Percentiles rank a stretch among this genome's conserved stretches.
phyloP scores from a whole-genome alignment of 1,140 invertebrate species.

The Anoplophora glabripennis region DNA sequence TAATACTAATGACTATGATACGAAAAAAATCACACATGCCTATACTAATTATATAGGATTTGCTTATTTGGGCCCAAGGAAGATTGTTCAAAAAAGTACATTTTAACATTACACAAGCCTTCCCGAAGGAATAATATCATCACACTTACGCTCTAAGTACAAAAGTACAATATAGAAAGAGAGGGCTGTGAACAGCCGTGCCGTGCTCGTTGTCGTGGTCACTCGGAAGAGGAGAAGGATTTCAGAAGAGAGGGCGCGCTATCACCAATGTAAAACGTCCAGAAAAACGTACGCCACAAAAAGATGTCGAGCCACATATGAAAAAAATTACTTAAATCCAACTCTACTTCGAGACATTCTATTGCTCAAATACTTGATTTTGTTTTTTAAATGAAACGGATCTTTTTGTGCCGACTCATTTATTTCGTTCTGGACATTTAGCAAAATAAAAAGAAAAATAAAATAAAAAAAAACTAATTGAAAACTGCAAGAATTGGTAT shows the following conservation, averaged over 20 bases:
- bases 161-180: constrained; percentile 35
- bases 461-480: constrained; percentile 59
- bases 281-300: too few species aligned
- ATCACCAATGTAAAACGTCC: background rate
- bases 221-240: constrained; percentile 14
- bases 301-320: too few species aligned
- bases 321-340: too few species aligned
- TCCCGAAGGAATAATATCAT: constrained; percentile 39
- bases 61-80: constrained; percentile 49
- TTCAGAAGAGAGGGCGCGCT: background rate
- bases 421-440: constrained; percentile 4
- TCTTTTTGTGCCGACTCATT: too few species aligned
- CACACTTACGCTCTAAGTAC: constrained; percentile 40
- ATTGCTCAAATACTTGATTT: too few species aligned
- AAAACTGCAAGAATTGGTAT: constrained; percentile 67
- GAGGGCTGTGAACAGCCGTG: constrained; percentile 30
- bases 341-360: too few species aligned
- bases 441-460: constrained; percentile 45
- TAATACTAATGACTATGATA: constrained; percentile 49
- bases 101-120: constrained; percentile 41
- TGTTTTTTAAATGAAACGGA: too few species aligned
- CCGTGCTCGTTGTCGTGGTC: constrained; percentile 34
- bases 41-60: constrained; percentile 47
- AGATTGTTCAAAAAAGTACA: constrained; percentile 49
- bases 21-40: constrained; percentile 49